Conservation (phyloP, 2,113 vertebrate species). For the Podilymbus podiceps region DNA sequence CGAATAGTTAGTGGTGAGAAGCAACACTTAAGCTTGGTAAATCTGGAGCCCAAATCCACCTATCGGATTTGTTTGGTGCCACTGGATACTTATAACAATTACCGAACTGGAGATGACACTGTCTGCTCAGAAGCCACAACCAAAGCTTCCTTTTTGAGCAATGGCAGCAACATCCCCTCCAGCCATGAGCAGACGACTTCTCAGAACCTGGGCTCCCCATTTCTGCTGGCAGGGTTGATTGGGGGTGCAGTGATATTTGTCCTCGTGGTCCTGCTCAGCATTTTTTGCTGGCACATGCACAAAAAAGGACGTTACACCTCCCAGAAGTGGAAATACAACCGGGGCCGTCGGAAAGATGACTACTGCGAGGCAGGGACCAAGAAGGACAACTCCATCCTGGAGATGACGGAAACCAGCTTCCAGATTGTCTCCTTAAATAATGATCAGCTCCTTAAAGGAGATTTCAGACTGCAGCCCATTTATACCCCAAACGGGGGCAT, state of each 20-base stretch:
- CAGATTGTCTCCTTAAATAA: constrained; percentile 99
- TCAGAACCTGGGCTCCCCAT: constrained; percentile 87
- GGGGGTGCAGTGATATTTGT: constrained; percentile 91
- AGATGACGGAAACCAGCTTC: constrained; percentile 99
- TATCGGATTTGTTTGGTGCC: constrained; percentile 95
- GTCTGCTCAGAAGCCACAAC: constrained; percentile 90
- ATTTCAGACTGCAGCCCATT: constrained; percentile 98
- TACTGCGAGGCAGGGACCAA: constrained; percentile 98
- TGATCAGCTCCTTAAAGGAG: constrained; percentile 98
- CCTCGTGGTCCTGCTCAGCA: constrained; percentile 87
- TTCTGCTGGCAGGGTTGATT: constrained; percentile 92
- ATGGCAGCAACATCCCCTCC: constrained; percentile 80
- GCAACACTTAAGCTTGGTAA: constrained; percentile 82
- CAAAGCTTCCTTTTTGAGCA: constrained; percentile 77
- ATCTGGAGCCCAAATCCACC: constrained; percentile 87
- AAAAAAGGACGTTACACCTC: constrained; percentile 92
- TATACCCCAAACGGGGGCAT: constrained; percentile 98
- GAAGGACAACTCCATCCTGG: constrained; percentile 99
- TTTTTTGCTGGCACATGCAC: constrained; percentile 99
- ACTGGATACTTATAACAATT: constrained; percentile 89
- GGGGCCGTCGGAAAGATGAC: constrained; percentile 97
- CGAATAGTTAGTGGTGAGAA: constrained; percentile 87
- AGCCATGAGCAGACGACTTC: constrained; percentile 88
- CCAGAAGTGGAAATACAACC: constrained; percentile 98
- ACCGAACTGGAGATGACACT: constrained; percentile 88